Conservation (phyloP, 64 coral and sea anemone species). For the Hydrozoanthus tunicans region DNA sequence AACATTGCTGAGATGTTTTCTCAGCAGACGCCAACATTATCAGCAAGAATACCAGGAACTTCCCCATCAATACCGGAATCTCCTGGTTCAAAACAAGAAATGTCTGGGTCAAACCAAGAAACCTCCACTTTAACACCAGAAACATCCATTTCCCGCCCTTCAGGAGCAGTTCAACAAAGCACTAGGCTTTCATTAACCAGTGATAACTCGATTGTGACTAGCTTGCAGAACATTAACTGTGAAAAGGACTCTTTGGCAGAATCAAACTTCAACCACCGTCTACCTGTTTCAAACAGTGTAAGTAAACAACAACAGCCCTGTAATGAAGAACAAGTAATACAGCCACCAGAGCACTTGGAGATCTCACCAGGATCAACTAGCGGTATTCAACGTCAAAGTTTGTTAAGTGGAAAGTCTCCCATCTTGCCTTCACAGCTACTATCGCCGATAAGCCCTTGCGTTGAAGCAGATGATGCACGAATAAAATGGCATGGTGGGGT, state of each 20-base stretch:
- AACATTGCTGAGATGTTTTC: constrained; percentile 21
- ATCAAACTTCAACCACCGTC: neutral
- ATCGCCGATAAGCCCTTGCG: constrained; percentile 24
- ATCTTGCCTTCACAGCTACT: constrained; percentile 64
- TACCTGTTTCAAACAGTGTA: neutral
- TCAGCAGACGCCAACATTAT: neutral
- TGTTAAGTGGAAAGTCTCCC: neutral
- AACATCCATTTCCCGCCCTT: too few species aligned
- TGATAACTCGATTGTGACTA: neutral
- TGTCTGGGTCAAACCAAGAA: too few species aligned
- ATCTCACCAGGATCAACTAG: neutral
- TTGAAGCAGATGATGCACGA: constrained; percentile 13
- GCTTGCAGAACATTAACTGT: neutral
- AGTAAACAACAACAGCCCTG: neutral
- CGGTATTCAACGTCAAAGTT: neutral
- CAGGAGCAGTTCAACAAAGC: neutral
- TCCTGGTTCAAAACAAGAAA: too few species aligned
- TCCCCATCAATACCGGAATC: neutral
- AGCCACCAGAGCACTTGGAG: neutral
- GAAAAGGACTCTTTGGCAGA: neutral
- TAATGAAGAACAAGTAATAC: neutral
- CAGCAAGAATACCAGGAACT: constrained; percentile 39
- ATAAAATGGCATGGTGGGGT: constrained; percentile 57
- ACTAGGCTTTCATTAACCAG: neutral
- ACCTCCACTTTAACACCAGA: too few species aligned